A percentile compares a stretch with the other conserved stretches of the same genome.
phyloP scores from a whole-genome alignment of 2,113 vertebrate species.

The Etheostoma spectabile region DNA sequence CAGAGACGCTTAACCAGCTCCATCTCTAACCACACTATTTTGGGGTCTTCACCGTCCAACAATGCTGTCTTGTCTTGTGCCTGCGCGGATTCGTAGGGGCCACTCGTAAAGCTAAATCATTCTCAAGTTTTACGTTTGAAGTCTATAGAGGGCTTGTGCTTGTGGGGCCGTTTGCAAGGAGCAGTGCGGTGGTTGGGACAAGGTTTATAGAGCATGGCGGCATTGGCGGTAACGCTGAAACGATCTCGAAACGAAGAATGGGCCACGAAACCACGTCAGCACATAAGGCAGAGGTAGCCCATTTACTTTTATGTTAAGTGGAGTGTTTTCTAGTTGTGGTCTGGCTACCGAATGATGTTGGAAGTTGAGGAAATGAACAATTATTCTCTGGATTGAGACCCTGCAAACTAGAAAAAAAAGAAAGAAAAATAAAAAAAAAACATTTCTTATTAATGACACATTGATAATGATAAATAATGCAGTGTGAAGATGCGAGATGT shows the following conservation, averaged over 20 bases:
- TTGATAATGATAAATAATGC: conserved; percentile 61
- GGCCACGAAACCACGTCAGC: conserved; percentile 56
- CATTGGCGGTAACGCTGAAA: conserved; percentile 37
- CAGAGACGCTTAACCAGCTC: conserved; percentile 12
- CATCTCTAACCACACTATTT: conserved; percentile 29
- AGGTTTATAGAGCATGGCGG: conserved; percentile 43
- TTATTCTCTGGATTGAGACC: conserved; percentile 31
- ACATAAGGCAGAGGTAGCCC: conserved; percentile 41
- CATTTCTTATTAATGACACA: conserved; percentile 32
- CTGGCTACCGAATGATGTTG: conserved; percentile 54
- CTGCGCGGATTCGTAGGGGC: conserved; percentile 3
- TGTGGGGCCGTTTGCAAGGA: conserved; percentile 18
- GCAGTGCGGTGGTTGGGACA: conserved; percentile 7
- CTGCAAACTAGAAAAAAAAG: too few relatives aligned
- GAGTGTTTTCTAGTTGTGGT: conserved; percentile 54
- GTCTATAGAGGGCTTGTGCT: conserved; percentile 8
- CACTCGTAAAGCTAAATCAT: conserved; percentile 29
- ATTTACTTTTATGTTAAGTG: conserved; percentile 55
- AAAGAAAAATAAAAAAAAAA: neutral
- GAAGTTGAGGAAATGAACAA: conserved; percentile 52
- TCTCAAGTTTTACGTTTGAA: conserved; percentile 36
- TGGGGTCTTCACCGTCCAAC: conserved; percentile 31
- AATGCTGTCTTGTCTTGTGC: conserved; percentile 47
- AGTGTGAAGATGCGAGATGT: conserved; percentile 16
- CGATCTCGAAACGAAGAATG: conserved; percentile 40